phyloP scores from a whole-genome alignment of 2,113 vertebrate genomes.

The Australoheros scitulus region DNA sequence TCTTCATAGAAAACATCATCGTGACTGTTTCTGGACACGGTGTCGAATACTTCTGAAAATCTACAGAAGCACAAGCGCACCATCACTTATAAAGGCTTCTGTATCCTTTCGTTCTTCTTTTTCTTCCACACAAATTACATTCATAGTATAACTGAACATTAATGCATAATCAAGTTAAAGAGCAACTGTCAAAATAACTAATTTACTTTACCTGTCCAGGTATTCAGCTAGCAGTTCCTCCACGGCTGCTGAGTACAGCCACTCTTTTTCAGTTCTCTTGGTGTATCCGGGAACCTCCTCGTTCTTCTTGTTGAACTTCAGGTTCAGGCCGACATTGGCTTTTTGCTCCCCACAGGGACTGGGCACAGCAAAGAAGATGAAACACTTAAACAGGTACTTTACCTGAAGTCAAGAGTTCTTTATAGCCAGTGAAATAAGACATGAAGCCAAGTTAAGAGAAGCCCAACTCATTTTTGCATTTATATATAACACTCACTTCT shows the following conservation, averaged over 20 bases:
- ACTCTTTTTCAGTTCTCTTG: slow-evolving; percentile 94
- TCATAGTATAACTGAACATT: neutral
- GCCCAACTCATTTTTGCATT: rapidly evolving
- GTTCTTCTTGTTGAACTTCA: slow-evolving; percentile 99
- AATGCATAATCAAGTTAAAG: neutral
- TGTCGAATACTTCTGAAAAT: slow-evolving; percentile 90
- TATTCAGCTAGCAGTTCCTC: slow-evolving; percentile 93
- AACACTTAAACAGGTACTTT: neutral
- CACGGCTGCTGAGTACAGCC: slow-evolving; percentile 95
- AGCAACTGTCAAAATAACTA: neutral
- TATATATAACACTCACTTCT: slow-evolving; percentile 84
- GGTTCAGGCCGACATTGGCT: slow-evolving; percentile 93
- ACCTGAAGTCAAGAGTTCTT: neutral
- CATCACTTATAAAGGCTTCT: neutral
- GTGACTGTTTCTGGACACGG: slow-evolving; percentile 90
- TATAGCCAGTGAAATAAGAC: neutral
- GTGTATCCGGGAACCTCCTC: slow-evolving; percentile 99
- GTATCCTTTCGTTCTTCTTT: too few relatives aligned
- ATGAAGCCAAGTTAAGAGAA: neutral
- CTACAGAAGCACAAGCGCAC: slow-evolving; percentile 63
- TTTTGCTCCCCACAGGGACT: slow-evolving; percentile 97
- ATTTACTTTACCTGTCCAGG: slow-evolving; percentile 86
- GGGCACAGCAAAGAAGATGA: neutral
- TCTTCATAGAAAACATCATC: slow-evolving; percentile 98
- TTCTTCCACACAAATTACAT: neutral